Conservation (phyloP, 2,888 invertebrate genomes). For the Eurois occulta region DNA sequence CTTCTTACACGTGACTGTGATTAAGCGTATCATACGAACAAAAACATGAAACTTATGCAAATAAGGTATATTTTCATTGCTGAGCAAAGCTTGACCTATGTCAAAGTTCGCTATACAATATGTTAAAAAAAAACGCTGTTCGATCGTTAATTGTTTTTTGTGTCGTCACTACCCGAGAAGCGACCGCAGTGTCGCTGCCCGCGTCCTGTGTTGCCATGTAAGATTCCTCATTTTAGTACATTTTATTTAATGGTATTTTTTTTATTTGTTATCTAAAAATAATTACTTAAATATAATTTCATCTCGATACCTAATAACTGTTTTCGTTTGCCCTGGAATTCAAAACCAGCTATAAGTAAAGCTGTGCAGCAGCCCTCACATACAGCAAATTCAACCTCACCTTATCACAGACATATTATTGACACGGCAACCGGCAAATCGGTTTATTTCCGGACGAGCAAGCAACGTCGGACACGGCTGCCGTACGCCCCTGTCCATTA, state of each 20-base stretch:
- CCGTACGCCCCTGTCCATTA: conserved; percentile 44
- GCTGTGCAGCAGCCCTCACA: background rate
- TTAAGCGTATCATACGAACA: too few relatives aligned
- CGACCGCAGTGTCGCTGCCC: too few relatives aligned
- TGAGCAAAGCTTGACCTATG: too few relatives aligned
- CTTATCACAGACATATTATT: conserved; percentile 31
- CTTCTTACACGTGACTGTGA: too few relatives aligned
- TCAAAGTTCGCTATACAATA: too few relatives aligned
- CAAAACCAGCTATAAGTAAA: background rate
- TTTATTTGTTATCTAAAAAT: background rate
- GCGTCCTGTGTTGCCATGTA: background rate
- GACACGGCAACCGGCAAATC: conserved; percentile 39
- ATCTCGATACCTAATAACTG: background rate
- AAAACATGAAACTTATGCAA: too few relatives aligned
- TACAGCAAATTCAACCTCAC: background rate
- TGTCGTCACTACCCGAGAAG: background rate
- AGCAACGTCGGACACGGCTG: conserved; percentile 41
- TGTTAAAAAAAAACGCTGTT: background rate
- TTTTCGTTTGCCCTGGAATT: background rate
- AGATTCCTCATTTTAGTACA: background rate
- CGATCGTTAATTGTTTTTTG: background rate
- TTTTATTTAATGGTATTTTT: background rate
- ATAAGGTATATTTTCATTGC: too few relatives aligned
- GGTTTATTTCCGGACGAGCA: conserved; percentile 59
- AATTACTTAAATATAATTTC: background rate